phyloP scores from a whole-genome alignment of 1,140 invertebrate genomes.

The Drosophila quadrilineata region DNA sequence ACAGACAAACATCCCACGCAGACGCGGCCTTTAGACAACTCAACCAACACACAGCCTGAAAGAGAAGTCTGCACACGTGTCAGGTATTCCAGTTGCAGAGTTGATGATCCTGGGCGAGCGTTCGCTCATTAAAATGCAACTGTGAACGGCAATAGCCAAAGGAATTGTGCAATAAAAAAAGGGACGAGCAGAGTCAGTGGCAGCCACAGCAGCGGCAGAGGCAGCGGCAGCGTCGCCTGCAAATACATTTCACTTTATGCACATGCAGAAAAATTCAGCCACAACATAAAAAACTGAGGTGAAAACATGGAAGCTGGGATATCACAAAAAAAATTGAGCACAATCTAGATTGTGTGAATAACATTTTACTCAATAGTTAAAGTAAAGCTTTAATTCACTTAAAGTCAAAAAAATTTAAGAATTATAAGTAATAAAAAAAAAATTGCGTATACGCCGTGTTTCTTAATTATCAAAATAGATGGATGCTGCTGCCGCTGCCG shows the following conservation, averaged over 20 bases:
- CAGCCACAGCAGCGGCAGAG: constrained; percentile 41
- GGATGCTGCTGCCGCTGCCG: background rate
- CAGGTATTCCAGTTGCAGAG: constrained; percentile 40
- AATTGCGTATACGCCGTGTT: constrained; percentile 28
- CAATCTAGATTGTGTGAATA: constrained; percentile 3
- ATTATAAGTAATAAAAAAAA: constrained; percentile 7
- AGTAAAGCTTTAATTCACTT: background rate
- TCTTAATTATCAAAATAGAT: constrained; percentile 43
- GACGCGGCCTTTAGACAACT: constrained; percentile 4
- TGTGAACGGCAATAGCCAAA: constrained; percentile 62
- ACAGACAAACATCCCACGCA: constrained; percentile 8
- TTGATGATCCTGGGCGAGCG: constrained; percentile 7
- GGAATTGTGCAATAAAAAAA: constrained; percentile 73
- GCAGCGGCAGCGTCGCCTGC: constrained; percentile 45
- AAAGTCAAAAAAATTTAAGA: background rate
- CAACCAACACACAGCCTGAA: constrained; percentile 61
- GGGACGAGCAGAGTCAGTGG: constrained; percentile 22
- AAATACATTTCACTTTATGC: constrained; percentile 74
- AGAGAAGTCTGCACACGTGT: constrained; percentile 71
- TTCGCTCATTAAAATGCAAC: constrained; percentile 75
- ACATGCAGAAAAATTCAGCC: constrained; percentile 64
- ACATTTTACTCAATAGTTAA: constrained; percentile 8
- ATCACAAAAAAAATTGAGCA: background rate
- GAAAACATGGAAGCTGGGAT: constrained; percentile 15
- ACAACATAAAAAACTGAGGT: constrained; percentile 26